phyloP scores from a whole-genome alignment of 2,113 vertebrate genomes.

The Jacana jacana region DNA sequence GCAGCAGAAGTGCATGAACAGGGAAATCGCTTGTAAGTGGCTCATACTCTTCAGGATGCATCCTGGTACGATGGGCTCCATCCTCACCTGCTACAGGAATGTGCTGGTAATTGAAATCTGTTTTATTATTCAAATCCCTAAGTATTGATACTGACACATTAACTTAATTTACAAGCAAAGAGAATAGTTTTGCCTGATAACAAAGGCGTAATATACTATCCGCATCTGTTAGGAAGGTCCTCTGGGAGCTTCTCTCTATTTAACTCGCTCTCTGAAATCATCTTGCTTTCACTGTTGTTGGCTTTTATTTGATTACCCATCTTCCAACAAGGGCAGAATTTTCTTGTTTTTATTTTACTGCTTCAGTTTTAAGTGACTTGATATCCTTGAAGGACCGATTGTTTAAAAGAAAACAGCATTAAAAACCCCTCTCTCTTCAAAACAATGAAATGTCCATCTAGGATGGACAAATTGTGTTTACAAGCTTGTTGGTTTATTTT shows the following conservation, averaged over 20 bases:
- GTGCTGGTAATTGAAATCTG: conserved; percentile 12
- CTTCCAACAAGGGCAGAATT: not conserved
- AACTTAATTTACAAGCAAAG: conserved; percentile 31
- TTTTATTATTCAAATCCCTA: conserved; percentile 25
- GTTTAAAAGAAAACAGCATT: not conserved
- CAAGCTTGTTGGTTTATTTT: not conserved
- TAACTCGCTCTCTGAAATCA: not conserved
- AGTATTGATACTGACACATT: not conserved
- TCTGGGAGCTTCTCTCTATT: not conserved
- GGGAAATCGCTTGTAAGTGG: not conserved
- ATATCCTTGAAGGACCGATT: not conserved
- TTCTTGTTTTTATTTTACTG: not conserved
- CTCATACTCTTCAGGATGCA: not conserved
- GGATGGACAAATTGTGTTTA: not conserved
- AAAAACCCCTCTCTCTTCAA: not conserved
- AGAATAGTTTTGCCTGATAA: not conserved
- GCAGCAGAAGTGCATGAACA: not conserved
- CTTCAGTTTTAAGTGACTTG: not conserved
- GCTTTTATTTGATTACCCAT: not conserved
- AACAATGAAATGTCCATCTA: not conserved
- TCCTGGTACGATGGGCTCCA: not conserved
- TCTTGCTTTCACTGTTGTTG: not conserved
- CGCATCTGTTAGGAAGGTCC: not conserved
- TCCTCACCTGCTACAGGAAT: not conserved
- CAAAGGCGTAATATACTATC: not conserved